Base-by-base conservation (phyloP, 2,797 vertebrate genomes). In the Sebastes itinus region DNA sequence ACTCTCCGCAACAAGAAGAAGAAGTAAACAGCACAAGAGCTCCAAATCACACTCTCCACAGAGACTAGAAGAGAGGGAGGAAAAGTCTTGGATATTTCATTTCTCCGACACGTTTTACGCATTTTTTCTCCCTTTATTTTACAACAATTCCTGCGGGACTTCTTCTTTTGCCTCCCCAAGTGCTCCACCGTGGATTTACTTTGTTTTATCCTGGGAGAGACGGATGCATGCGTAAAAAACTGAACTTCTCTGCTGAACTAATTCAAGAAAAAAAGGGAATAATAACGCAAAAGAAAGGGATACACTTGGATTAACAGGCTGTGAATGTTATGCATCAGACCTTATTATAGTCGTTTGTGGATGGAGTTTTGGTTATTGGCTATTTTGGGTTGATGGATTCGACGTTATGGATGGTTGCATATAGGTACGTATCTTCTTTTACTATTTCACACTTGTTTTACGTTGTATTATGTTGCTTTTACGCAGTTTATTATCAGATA, bases 321-420 rank as follows among this genome's bases (percentile, higher is more conserved):
- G 89, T 77, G 88, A 90, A 90, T 88, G 85, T 90, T 81, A 75
- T 80, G 82, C 84, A 61, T 59, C 72, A 90, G 72, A 76, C n/a
- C 80, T 81, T 62, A 5, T 9, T 62, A 5, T 9, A 88, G 75
- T 77, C 73, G 84, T 68, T 73, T 22, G 71, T 86, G 92, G 89
- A 90, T 91, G 93, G 95, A 93, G 85, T 92, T 91, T 88, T 80
- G 82, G 62, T 83, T 38, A 38, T 0, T 73, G 81, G 33, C 77
- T 82, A 3, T 60, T 33, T 76, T 38, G 35, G 87, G 83, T 94
- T 91, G 90, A 95, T 95, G 96, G 97, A 95, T 96, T 94, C 95
- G 80, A 90, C 72, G 85, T 84, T 88, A 92, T 88, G 95, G 90
- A 95, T 93, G 92, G 80, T 91, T 89, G 93, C 90, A 84, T 90